Conservation (phyloP, 2,888 invertebrate genomes). For the Cantharis rufa region DNA sequence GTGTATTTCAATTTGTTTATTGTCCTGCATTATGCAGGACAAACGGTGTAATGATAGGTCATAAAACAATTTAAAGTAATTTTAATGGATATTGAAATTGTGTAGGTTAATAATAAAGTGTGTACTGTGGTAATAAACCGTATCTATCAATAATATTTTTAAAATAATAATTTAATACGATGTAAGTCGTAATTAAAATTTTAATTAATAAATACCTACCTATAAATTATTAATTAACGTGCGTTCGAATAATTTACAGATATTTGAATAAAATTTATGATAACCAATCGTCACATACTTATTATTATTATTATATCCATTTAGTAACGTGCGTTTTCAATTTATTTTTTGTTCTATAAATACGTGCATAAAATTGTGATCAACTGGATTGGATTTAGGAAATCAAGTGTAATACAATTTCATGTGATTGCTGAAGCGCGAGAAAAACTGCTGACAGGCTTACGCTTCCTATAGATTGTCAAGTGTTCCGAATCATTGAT, state of each 20-base stretch:
- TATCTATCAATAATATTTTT: neutral
- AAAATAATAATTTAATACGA: neutral
- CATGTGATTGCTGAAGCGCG: slow-evolving; percentile 26
- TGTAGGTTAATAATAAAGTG: neutral
- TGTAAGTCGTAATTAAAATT: neutral
- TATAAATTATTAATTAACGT: neutral
- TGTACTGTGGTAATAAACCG: neutral
- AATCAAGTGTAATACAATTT: slow-evolving; percentile 26
- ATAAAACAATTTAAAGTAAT: neutral
- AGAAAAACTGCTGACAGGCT: slow-evolving; percentile 35
- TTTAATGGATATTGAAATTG: neutral
- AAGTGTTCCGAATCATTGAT: slow-evolving; percentile 36
- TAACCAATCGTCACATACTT: neutral
- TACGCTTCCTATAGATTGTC: slow-evolving; percentile 29
- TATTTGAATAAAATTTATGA: neutral
- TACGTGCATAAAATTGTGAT: neutral
- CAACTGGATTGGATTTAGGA: neutral
- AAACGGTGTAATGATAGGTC: neutral
- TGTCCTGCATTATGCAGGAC: neutral
- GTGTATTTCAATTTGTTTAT: neutral
- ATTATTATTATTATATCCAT: neutral
- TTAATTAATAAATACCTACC: neutral
- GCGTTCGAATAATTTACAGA: neutral
- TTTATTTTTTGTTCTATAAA: neutral
- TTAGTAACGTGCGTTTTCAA: neutral